Conservation (phyloP, 2,113 vertebrate species). For the Colaptes auratus region DNA sequence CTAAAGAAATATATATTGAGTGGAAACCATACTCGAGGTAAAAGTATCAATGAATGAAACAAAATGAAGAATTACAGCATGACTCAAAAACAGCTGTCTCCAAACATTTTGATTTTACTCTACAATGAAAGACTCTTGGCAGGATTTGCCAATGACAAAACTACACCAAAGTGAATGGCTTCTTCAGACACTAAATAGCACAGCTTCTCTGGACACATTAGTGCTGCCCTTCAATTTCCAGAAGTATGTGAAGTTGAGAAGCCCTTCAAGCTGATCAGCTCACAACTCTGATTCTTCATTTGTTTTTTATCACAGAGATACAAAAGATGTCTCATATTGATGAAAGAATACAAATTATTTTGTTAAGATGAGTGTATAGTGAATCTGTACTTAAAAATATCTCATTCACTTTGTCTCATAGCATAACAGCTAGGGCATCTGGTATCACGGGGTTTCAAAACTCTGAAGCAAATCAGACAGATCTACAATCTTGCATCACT, state of each 20-base stretch:
- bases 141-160: neutral
- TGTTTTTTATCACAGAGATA: neutral
- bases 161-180: neutral
- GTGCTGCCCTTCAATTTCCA: neutral
- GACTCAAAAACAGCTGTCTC: neutral
- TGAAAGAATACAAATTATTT: neutral
- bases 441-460: neutral
- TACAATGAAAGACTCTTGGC: conserved; percentile 1
- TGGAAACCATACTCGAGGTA: neutral
- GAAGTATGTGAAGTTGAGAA: neutral
- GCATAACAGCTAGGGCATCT: neutral
- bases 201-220: neutral
- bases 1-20: neutral
- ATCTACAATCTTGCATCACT: neutral
- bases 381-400: neutral
- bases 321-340: neutral
- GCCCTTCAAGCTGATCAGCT: neutral
- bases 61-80: neutral
- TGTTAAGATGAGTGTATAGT: neutral
- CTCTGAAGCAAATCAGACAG: neutral
- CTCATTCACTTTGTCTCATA: neutral
- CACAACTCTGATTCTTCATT: neutral
- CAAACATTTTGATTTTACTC: conserved; percentile 12
- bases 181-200: conserved; percentile 8
- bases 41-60: neutral